A percentile compares a stretch with the other conserved stretches of the same genome.
Evolutionary conservation across 2,888 invertebrate species (phyloP).

Genomic region (Clanis bilineata): DNA sequence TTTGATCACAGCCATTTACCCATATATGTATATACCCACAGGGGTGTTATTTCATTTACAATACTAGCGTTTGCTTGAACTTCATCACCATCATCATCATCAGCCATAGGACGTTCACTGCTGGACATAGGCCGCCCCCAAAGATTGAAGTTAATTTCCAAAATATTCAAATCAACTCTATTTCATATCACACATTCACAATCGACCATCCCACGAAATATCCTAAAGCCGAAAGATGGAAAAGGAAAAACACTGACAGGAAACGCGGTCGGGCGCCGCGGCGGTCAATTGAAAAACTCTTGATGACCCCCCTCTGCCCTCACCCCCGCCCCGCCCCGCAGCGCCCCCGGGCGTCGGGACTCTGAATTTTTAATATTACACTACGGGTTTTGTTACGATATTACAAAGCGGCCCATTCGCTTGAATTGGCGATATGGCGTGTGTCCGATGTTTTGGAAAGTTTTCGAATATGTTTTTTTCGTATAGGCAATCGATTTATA

Average conservation of each 20-base stretch:
- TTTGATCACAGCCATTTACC: no score
- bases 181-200: neutral
- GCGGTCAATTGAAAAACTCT: constrained; percentile 35
- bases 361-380: constrained; percentile 42
- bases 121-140: no score
- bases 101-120: no score
- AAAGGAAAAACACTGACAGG: constrained; percentile 20
- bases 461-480: neutral
- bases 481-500: neutral
- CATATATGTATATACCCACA: no score
- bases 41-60: no score
- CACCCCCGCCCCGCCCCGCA: neutral
- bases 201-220: neutral
- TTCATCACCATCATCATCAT: no score
- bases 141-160: no score
- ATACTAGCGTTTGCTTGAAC: no score
- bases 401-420: constrained; percentile 12
- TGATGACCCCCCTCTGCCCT: constrained; percentile 19
- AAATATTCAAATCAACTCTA: neutral
- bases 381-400: constrained; percentile 31
- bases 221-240: constrained; percentile 1
- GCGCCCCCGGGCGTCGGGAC: constrained; percentile 22
- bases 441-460: neutral
- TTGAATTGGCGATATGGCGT: constrained; percentile 7
- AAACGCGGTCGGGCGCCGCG: constrained; percentile 30